Evolutionary conservation across 2,113 vertebrate genomes (phyloP), one percentile per base, ranked within the genome.

Genomic region (Tinamus guttatus): DNA sequence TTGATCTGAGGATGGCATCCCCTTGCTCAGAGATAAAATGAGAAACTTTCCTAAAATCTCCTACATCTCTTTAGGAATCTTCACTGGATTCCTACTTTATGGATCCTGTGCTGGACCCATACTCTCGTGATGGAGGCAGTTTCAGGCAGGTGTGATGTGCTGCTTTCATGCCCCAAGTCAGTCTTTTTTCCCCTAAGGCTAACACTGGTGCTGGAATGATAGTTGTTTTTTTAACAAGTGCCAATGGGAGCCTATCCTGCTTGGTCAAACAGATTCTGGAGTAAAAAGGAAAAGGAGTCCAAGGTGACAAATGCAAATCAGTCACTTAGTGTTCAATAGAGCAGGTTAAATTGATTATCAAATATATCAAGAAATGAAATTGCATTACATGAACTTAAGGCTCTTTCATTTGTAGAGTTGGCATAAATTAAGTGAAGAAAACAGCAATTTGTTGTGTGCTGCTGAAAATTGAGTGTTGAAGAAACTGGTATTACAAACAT

Each of bases 121-220:
- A 7, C 54, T 32, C 16, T 58, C 3, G 0, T 52, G 22, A 13
- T 54, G 51, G 16, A n/a, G 38, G 32, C 47, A 24, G 62, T 67
- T 78, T 24, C 0, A 30, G 65, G 47, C 36, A 71, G 70, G 15
- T 45, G 63, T 78, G 54, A 12, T 36, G 32, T 22, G 27, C 49
- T 70, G 16, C 38, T 85, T 11, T 64, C 0, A 0, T 9, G 11
- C n/a, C 68, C 56, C 16, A 0, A 24, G 43, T 73, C 73, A 25
- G 12, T 65, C 94, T 83, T 69, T 52, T 21, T 4, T 59, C 69
- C 40, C 30, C 32, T 60, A 45, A 5, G 7, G 2, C 32, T 4
- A 28, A 30, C 0, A 1, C 24, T 47, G 18, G 47, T 49, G 76
- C 45, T 47, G 76, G 68, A 34, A 4, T 7, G 36, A 5, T 13